phyloP scores from a whole-genome alignment of 2,113 vertebrate genomes.

The Pteronura brasiliensis region DNA sequence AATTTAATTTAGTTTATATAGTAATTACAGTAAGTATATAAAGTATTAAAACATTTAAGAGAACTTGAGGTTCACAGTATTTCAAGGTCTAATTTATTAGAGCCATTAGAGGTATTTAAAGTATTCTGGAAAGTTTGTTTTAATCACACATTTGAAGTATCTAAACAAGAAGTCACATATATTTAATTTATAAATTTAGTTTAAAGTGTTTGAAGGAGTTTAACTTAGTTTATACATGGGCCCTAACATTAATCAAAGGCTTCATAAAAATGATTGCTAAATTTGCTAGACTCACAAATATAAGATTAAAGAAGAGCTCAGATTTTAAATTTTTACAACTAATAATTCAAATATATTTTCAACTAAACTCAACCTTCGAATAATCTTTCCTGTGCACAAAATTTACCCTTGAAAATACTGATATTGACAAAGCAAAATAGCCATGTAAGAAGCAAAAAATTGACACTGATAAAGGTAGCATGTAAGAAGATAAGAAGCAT shows the following conservation, averaged over 20 bases:
- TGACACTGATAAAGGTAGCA: not conserved
- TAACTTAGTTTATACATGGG: conserved; percentile 55
- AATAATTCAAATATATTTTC: conserved; percentile 52
- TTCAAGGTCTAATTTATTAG: conserved; percentile 44
- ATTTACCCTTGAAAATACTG: not conserved
- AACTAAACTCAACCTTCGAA: not conserved
- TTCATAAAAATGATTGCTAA: conserved; percentile 60
- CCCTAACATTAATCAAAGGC: conserved; percentile 63
- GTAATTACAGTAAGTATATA: not conserved
- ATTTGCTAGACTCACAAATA: conserved; percentile 52
- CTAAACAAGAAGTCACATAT: conserved; percentile 57
- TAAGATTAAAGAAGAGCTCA: conserved; percentile 43
- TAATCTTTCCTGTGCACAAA: not conserved
- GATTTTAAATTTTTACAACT: conserved; percentile 30
- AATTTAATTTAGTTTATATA: conserved; percentile 43
- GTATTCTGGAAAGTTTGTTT: conserved; percentile 1
- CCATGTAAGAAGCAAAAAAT: not conserved
- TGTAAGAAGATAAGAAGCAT: not conserved
- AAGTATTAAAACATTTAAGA: conserved; percentile 32
- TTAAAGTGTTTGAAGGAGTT: conserved; percentile 58
- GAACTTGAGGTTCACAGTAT: conserved; percentile 4
- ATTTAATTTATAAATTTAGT: conserved; percentile 60
- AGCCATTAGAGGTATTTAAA: conserved; percentile 9
- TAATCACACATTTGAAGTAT: conserved; percentile 43
- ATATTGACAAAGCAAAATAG: not conserved